phyloP scores from a whole-genome alignment of 2,797 vertebrate species.

The Tympanoctomys barrerae region DNA sequence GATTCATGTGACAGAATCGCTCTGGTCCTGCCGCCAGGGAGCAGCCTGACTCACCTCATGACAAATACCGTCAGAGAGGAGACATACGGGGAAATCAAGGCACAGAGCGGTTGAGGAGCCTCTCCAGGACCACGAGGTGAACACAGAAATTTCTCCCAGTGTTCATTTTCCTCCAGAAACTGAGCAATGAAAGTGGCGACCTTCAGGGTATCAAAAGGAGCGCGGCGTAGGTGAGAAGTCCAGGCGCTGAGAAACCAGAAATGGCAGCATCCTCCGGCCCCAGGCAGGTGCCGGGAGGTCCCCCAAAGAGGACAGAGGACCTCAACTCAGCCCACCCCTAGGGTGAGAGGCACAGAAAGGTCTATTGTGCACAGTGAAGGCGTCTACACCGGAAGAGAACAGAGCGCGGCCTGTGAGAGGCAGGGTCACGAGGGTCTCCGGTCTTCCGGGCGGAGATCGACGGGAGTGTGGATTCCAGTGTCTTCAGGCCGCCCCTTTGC shows the following conservation, averaged over 20 bases:
- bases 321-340: not conserved
- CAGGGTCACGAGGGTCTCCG: not conserved
- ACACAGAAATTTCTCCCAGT: rapidly evolving
- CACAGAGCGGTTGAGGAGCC: not conserved
- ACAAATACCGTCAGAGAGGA: rapidly evolving
- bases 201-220: not conserved
- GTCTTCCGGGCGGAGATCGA: no score
- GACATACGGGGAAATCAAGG: not conserved
- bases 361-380: not conserved
- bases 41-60: no score
- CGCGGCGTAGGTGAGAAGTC: no score
- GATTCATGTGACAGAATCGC: no score
- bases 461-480: not conserved
- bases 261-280: not conserved
- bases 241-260: not conserved
- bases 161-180: not conserved
- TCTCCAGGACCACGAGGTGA: rapidly evolving
- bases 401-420: not conserved
- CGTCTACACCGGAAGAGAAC: not conserved
- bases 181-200: rapidly evolving
- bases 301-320: not conserved
- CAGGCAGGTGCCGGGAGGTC: not conserved
- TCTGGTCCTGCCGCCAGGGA: rapidly evolving
- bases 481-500: not conserved
- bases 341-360: not conserved